Evolutionary conservation across 2,888 invertebrate genomes (phyloP).

Genomic region (Pyrrhia umbra): DNA sequence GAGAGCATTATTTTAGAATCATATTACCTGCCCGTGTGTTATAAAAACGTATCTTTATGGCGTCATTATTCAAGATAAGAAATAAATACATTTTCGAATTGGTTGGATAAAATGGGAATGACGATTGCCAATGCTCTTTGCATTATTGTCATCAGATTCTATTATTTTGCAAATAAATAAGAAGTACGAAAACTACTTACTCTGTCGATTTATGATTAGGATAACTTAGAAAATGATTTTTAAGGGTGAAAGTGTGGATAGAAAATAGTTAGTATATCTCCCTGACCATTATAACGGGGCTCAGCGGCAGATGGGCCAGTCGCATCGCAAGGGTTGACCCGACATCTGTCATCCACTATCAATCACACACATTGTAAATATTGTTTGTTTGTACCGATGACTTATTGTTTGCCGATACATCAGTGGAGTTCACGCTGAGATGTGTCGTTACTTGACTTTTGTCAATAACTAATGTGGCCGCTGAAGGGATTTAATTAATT

Average conservation of each 20-base stretch:
- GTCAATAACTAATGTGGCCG: slow-evolving; percentile 56
- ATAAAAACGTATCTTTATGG: slow-evolving; percentile 73
- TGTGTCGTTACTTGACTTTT: slow-evolving; percentile 73
- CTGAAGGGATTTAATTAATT: slow-evolving; percentile 62
- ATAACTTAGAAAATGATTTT: slow-evolving; percentile 56
- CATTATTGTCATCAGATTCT: slow-evolving; percentile 50
- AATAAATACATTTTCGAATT: slow-evolving; percentile 59
- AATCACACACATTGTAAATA: slow-evolving; percentile 85
- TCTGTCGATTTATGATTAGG: neutral
- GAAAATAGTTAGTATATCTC: slow-evolving; percentile 58
- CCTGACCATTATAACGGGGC: slow-evolving; percentile 73
- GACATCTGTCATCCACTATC: slow-evolving; percentile 86
- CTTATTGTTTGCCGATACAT: slow-evolving; percentile 82
- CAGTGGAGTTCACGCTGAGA: slow-evolving; percentile 77
- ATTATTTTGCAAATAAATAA: slow-evolving; percentile 24
- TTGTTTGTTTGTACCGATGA: slow-evolving; percentile 81
- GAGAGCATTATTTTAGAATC: slow-evolving; percentile 79
- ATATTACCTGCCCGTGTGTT: slow-evolving; percentile 71
- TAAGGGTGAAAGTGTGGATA: slow-evolving; percentile 63
- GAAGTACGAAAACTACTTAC: neutral
- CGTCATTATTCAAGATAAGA: slow-evolving; percentile 70
- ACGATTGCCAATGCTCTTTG: slow-evolving; percentile 49
- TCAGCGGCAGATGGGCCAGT: slow-evolving; percentile 81
- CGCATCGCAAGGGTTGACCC: slow-evolving; percentile 81
- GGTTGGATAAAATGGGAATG: slow-evolving; percentile 44